Percentiles rank a stretch among this genome's conserved stretches.
These are phyloP conservation scores for Poecilia velifera DNA, from an alignment of 2,797 vertebrate species.

Conservation along the genomic window DNA sequence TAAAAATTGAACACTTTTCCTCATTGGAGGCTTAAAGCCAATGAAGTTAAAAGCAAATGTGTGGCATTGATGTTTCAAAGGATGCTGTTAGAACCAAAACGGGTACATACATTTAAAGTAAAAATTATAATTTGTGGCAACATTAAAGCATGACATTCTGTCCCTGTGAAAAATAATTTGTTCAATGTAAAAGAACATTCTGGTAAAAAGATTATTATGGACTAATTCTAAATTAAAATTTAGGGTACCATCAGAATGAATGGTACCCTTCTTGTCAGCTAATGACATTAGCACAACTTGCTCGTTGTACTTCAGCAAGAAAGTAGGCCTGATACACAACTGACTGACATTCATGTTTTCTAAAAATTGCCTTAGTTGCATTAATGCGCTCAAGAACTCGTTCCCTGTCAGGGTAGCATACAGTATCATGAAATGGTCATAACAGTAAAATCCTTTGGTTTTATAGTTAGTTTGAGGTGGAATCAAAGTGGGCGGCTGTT, in stretches of 20 bases:
- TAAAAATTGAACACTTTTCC: neutral
- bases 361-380: neutral
- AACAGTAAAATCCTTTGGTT: neutral
- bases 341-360: neutral
- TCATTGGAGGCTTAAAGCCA: neutral
- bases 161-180: neutral
- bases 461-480: slow-evolving; percentile 4
- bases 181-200: neutral
- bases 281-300: neutral
- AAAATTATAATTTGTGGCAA: neutral
- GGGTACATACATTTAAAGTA: neutral
- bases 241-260: neutral
- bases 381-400: neutral
- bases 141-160: neutral
- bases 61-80: no score
- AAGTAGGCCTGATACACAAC: neutral
- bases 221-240: neutral
- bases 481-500: slow-evolving; percentile 32
- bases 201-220: neutral
- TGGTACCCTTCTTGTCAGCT: neutral
- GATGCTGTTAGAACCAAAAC: neutral
- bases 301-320: neutral
- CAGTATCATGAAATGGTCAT: neutral
- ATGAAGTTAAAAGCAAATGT: neutral
- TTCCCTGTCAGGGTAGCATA: neutral